These are phyloP conservation scores for Catocala nupta DNA, from an alignment of 2,888 invertebrate species.

Conservation along the genomic window DNA sequence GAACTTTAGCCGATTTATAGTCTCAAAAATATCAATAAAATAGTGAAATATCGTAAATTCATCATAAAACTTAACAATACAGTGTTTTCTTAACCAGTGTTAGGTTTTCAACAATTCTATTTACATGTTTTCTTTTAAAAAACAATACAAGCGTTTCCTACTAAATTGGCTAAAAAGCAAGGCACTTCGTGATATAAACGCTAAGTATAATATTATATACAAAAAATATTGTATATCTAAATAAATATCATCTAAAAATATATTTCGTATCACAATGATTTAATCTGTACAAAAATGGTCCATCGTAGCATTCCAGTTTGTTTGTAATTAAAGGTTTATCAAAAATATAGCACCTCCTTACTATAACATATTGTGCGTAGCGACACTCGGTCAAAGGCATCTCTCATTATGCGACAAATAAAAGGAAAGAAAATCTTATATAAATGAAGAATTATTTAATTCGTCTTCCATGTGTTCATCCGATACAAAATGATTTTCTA, in stretches of 20 bases:
- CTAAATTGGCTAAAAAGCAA: conserved; percentile 64
- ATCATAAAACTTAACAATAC: conserved; percentile 71
- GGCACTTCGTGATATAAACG: conserved; percentile 63
- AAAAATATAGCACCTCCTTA: conserved; percentile 65
- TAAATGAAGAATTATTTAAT: too few species aligned
- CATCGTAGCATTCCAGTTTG: conserved; percentile 62
- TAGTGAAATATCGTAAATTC: conserved; percentile 65
- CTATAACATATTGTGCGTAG: conserved; percentile 36
- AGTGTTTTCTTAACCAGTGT: conserved; percentile 76
- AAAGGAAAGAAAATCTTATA: too few species aligned
- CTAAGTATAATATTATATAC: conserved; percentile 57
- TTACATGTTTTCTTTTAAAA: conserved; percentile 46
- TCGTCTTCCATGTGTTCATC: too few species aligned
- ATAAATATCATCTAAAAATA: conserved; percentile 81
- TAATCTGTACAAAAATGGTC: conserved; percentile 72
- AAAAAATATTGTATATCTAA: conserved; percentile 62
- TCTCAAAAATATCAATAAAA: conserved; percentile 42
- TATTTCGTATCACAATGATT: conserved; percentile 75
- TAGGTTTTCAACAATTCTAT: conserved; percentile 62
- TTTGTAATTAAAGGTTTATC: conserved; percentile 35
- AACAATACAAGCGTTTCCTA: conserved; percentile 54
- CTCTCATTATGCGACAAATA: too few species aligned
- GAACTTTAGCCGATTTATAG: conserved; percentile 21
- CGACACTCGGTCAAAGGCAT: too few species aligned
- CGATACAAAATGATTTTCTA: too few species aligned